A percentile compares a stretch with the other conserved stretches of the same genome.
phyloP scores from a whole-genome alignment of 2,113 vertebrate genomes.

The Cairina moschata region DNA sequence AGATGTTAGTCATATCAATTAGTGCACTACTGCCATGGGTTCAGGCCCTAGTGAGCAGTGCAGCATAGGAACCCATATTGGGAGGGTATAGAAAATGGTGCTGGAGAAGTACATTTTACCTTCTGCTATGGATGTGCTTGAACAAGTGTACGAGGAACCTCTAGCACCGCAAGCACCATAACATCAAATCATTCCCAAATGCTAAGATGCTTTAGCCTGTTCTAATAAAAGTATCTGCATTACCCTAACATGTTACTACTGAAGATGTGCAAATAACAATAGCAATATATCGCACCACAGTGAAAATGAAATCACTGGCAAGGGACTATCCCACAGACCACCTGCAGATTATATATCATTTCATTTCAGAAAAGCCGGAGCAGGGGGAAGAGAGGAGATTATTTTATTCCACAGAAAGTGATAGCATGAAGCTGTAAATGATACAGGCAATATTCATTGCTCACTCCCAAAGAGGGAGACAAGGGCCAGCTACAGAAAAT shows the following conservation, averaged over 20 bases:
- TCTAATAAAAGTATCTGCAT: not conserved
- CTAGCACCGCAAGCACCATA: not conserved
- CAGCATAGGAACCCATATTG: not conserved
- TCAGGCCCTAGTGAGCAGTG: not conserved
- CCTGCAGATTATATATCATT: conserved; percentile 55
- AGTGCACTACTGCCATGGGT: not conserved
- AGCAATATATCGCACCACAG: not conserved
- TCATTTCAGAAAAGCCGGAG: conserved; percentile 11
- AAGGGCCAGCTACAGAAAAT: conserved; percentile 38
- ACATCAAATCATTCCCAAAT: conserved; percentile 24
- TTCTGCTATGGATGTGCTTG: not conserved
- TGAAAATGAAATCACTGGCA: not conserved
- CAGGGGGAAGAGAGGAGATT: conserved; percentile 8
- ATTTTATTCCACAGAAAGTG: conserved; percentile 33
- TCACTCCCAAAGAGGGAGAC: not conserved
- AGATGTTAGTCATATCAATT: conserved; percentile 42
- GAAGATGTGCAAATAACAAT: conserved; percentile 55
- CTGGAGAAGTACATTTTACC: not conserved
- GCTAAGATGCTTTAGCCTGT: conserved; percentile 5
- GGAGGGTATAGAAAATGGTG: not conserved
- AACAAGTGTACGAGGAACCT: not conserved
- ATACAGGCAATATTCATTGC: conserved; percentile 1
- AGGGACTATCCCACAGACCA: conserved; percentile 52
- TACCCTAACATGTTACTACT: not conserved
- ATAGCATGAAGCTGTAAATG: conserved; percentile 38